Conservation (phyloP, 2,797 vertebrate genomes). For the Parauchenoglanis ngamensis region DNA sequence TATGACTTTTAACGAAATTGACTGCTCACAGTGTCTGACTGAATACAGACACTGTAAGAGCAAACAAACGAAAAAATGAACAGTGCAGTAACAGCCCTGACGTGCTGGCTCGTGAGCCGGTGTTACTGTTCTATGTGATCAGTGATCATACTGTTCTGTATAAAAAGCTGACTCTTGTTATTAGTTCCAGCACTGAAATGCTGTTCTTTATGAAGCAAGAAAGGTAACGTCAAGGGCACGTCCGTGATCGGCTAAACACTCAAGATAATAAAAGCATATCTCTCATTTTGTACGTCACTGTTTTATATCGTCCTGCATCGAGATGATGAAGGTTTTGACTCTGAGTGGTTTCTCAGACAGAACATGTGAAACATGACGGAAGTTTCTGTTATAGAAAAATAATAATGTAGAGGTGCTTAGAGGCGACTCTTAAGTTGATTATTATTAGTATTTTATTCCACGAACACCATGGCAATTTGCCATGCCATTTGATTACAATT, state of each 20-base stretch:
- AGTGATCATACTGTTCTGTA: too few relatives aligned
- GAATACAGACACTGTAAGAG: neutral
- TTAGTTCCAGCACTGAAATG: neutral
- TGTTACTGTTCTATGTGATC: neutral
- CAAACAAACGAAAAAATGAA: neutral
- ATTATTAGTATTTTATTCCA: neutral
- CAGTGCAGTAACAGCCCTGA: neutral
- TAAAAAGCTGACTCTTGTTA: neutral
- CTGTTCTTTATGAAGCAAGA: neutral
- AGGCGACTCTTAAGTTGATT: neutral
- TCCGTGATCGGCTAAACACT: slow-evolving; percentile 22
- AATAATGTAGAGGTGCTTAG: neutral
- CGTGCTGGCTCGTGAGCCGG: neutral
- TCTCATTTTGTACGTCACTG: neutral
- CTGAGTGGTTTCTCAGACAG: neutral
- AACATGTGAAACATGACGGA: neutral
- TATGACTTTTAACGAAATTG: neutral
- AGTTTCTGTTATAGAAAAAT: neutral
- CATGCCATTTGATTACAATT: neutral
- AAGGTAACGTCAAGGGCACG: slow-evolving; percentile 19
- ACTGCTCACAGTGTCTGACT: neutral
- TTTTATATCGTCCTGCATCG: neutral
- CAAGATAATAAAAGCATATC: slow-evolving; percentile 7
- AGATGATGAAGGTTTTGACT: slow-evolving; percentile 7
- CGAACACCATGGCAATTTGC: neutral